Conservation (phyloP, 2,113 vertebrate genomes). For the Bolborhynchus lineola region DNA sequence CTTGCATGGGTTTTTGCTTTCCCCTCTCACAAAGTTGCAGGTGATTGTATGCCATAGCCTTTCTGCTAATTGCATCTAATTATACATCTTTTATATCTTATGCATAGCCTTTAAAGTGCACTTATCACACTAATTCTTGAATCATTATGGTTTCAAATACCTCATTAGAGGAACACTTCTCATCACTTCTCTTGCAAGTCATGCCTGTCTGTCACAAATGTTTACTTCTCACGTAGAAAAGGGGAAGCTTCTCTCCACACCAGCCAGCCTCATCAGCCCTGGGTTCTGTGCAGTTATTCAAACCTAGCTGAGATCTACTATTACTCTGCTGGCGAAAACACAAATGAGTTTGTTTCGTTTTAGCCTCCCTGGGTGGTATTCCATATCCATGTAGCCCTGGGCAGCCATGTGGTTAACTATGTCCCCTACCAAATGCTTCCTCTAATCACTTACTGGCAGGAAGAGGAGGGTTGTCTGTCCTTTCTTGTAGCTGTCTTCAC, state of each 20-base stretch:
- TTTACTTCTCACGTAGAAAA: not conserved
- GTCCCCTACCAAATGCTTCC: not conserved
- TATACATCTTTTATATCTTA: not conserved
- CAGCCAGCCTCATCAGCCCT: not conserved
- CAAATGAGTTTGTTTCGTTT: not conserved
- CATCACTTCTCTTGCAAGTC: not conserved
- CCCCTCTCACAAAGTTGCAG: not conserved
- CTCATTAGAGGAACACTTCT: not conserved
- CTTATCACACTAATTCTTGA: not conserved
- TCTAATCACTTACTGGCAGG: not conserved
- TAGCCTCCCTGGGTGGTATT: not conserved
- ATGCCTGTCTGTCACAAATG: not conserved
- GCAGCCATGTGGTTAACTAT: not conserved
- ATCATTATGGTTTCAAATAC: not conserved
- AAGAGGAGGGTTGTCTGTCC: not conserved
- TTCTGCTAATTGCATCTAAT: conserved; percentile 5
- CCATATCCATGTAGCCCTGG: not conserved
- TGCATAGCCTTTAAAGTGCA: not conserved
- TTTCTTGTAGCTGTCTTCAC: not conserved
- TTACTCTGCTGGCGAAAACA: not conserved
- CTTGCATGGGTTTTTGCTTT: not conserved
- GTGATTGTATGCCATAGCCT: not conserved
- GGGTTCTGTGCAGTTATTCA: not conserved
- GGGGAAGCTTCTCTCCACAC: not conserved
- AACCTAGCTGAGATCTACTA: not conserved